Evolutionary conservation across 2,113 vertebrate species (phyloP), one percentile per base, ranked within the genome.

Genomic region (Cololabis saira): DNA sequence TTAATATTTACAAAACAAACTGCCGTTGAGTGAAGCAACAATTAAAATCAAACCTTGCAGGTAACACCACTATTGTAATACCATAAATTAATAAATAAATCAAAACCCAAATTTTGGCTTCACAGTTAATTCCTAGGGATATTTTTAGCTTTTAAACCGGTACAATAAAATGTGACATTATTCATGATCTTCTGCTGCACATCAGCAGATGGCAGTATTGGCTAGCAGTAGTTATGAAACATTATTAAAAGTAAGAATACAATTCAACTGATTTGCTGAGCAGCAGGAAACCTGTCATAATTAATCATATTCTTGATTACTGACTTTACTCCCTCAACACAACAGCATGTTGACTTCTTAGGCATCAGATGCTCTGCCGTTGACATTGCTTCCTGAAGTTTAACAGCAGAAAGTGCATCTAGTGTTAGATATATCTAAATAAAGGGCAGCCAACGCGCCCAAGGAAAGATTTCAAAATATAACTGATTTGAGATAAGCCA

Each of bases 151-250:
- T 44, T 15, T 15, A 30, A n/a, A 63, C 14, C 56, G 5, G 8
- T 7, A 3, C 18, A 30, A n/a, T 3, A 6, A 16, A 1, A n/a
- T 9, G 17, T 33, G 27, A 16, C 15, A n/a, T 37, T 37, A 37
- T 37, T 37, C 33, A 37, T 37, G 33, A 47, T 0, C 30, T 4
- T 48, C 12, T 11, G 37, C 3, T 51, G 40, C 17, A 17, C 54
- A 58, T 83, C 88, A 90, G 82, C 71, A 90, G 91, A 69, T 88
- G 91, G 90, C 84, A 89, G 81, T 90, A 21, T 90, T 88, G 75
- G 82, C 87, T 60, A 78, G 67, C 58, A 70, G 17, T 59, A 52
- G 49, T 61, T 58, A 30, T 47, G 51, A 15, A 45, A 12, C 3
- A 16, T 19, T 33, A 61, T 53, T 63, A 33, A 27, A 67, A 62